phyloP scores from a whole-genome alignment of 2,888 invertebrate species.

The Chymomyza caudatula region DNA sequence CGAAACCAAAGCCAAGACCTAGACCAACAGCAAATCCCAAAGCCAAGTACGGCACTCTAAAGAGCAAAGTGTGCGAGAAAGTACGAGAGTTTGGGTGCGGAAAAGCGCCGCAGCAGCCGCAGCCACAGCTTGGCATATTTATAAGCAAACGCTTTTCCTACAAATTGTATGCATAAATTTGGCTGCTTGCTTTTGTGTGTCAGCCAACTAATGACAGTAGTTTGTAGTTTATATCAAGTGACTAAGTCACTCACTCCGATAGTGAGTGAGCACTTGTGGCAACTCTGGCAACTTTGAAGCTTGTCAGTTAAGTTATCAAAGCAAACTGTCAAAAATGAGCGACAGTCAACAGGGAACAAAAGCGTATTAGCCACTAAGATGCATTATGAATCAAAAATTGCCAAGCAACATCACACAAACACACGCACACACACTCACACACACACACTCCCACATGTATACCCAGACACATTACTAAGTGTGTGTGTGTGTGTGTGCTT shows the following conservation, averaged over 20 bases:
- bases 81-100: not conserved
- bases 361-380: not conserved
- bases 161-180: constrained; percentile 61
- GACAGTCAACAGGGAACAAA: too few species aligned
- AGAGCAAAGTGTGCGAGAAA: not conserved
- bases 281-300: not conserved
- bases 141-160: constrained; percentile 32
- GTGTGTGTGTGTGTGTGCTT: constrained; percentile 5
- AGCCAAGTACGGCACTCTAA: not conserved
- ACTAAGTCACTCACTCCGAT: not conserved
- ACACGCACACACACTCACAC: not conserved
- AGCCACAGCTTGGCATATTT: constrained; percentile 32
- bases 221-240: not conserved
- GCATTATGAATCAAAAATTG: not conserved
- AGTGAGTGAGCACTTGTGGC: not conserved
- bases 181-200: not conserved
- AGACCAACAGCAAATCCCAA: not conserved
- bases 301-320: not conserved
- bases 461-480: not conserved
- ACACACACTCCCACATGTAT: not conserved
- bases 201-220: not conserved
- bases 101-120: not conserved
- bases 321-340: not conserved
- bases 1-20: not conserved
- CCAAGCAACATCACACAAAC: not conserved